These are phyloP conservation scores for Harpegnathos saltator DNA, from an alignment of 1,140 invertebrate genomes.

Conservation along the genomic window DNA sequence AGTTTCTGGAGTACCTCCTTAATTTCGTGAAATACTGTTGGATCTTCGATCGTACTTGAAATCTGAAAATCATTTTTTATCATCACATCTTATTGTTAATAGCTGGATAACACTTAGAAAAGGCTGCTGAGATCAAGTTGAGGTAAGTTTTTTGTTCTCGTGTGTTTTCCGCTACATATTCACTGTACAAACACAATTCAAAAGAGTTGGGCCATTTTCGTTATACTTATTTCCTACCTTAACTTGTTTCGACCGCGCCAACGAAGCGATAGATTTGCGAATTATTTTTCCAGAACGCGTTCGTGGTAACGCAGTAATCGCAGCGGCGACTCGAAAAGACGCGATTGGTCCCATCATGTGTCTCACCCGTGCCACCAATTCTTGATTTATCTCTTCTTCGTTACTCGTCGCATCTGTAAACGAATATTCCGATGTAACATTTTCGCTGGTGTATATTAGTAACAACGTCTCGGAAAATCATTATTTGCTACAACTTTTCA, in stretches of 20 bases:
- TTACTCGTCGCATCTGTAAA: constrained; percentile 86
- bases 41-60: constrained; percentile 95
- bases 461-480: too few species aligned
- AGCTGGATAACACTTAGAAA: not conserved
- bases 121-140: not conserved
- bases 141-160: not conserved
- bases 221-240: constrained; percentile 86
- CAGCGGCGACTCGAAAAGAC: constrained; percentile 91
- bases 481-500: too few species aligned
- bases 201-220: not conserved
- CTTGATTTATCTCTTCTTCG: constrained; percentile 88
- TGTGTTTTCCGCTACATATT: not conserved
- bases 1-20: constrained; percentile 90
- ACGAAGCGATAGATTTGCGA: constrained; percentile 93
- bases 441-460: not conserved
- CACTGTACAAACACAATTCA: not conserved
- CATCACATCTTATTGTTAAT: not conserved
- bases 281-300: constrained; percentile 93
- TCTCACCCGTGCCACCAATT: constrained; percentile 91
- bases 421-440: not conserved
- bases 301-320: constrained; percentile 92
- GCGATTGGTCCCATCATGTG: constrained; percentile 95
- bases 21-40: constrained; percentile 92
- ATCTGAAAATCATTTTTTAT: constrained; percentile 85
- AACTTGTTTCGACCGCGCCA: constrained; percentile 92